Percentiles rank a stretch among this genome's conserved stretches.
These are phyloP conservation scores for Drosophila ambigua DNA, from an alignment of 1,140 invertebrate genomes.

Conservation along the genomic window DNA sequence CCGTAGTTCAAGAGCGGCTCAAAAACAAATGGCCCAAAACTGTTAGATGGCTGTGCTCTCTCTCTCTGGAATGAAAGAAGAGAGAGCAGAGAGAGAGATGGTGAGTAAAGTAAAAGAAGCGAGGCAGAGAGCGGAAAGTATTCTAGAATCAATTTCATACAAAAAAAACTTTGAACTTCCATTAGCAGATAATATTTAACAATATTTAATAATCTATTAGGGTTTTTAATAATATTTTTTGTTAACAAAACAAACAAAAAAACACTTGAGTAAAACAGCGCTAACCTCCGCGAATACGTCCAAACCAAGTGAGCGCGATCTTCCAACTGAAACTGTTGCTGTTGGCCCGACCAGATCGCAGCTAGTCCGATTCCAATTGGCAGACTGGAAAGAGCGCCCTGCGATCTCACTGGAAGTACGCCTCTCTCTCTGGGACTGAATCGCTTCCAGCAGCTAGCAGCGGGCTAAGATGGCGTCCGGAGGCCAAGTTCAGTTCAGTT, in stretches of 20 bases:
- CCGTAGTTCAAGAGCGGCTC: conserved; percentile 54
- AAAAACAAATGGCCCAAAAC: background rate
- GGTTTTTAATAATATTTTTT: background rate
- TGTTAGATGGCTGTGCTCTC: conserved; percentile 3
- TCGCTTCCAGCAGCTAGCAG: conserved; percentile 30
- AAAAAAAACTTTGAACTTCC: no score
- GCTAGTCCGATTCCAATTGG: conserved; percentile 44
- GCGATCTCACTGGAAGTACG: conserved; percentile 32
- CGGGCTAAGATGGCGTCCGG: conserved; percentile 80
- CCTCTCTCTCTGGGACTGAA: conserved; percentile 21
- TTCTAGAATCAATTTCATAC: no score
- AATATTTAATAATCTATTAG: no score
- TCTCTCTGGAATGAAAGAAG: conserved; percentile 26
- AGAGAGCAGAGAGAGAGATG: conserved; percentile 26
- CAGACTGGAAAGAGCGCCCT: background rate
- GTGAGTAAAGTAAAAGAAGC: background rate
- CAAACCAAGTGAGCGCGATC: conserved; percentile 53
- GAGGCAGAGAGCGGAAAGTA: background rate
- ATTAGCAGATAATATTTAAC: no score
- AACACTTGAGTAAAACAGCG: background rate
- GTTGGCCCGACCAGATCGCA: conserved; percentile 15
- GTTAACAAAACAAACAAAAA: background rate
- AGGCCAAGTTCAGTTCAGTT: conserved; percentile 83
- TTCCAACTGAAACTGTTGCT: conserved; percentile 67
- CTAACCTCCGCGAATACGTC: conserved; percentile 67